A percentile compares a stretch with the other conserved stretches of the same genome.
phyloP scores from a whole-genome alignment of 2,113 vertebrate species.

The Nymphicus hollandicus region DNA sequence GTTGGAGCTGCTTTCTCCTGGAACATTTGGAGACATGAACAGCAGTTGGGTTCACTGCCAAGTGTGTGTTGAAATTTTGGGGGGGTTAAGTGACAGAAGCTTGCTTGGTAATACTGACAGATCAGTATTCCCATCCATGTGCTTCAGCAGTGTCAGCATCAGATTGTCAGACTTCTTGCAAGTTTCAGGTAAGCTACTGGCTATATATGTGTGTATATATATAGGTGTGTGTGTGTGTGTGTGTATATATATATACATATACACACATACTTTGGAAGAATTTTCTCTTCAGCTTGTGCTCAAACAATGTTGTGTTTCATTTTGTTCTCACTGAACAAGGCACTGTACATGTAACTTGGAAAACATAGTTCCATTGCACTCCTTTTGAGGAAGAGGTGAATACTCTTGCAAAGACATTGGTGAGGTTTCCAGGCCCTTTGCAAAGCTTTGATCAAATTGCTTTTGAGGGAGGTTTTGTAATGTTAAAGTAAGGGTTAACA shows the following conservation, averaged over 20 bases:
- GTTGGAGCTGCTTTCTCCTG: background rate
- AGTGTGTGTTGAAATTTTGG: background rate
- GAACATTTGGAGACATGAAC: background rate
- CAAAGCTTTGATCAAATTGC: background rate
- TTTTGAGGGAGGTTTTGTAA: background rate
- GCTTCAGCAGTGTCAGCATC: background rate
- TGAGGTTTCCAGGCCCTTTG: background rate
- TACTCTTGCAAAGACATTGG: background rate
- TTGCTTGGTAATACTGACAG: background rate
- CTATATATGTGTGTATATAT: fast-evolving
- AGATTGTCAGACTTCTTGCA: background rate
- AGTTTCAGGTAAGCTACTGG: background rate
- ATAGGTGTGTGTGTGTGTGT: fast-evolving
- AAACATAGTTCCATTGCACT: background rate
- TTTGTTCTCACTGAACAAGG: background rate
- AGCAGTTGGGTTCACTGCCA: background rate
- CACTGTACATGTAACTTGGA: background rate
- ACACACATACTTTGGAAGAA: background rate
- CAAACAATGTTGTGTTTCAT: background rate
- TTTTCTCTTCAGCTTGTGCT: background rate
- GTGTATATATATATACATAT: fast-evolving
- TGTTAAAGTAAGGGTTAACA: background rate
- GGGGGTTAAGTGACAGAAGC: background rate
- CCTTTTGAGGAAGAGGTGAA: background rate
- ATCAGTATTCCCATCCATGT: background rate